Percentiles rank a stretch among this genome's conserved stretches.
Conservation (phyloP, 1,140 invertebrate genomes). For the Psilanteris sp. region DNA sequence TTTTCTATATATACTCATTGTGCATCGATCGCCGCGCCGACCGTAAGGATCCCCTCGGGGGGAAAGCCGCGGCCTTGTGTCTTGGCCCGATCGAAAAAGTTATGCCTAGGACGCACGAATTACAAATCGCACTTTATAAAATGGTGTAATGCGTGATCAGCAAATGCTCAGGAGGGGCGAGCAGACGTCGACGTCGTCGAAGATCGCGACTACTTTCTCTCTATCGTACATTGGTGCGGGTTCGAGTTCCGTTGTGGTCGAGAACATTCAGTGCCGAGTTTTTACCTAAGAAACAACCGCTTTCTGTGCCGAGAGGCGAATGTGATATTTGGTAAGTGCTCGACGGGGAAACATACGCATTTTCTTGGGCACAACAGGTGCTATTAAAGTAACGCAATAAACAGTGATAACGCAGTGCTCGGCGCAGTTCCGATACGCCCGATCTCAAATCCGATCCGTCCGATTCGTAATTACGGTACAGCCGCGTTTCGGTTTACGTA, state of each 20-base stretch:
- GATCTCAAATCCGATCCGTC: too few species aligned
- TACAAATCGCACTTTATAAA: slow-evolving; percentile 54
- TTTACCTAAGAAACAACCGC: slow-evolving; percentile 73
- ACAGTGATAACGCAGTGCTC: slow-evolving; percentile 15
- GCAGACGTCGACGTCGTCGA: slow-evolving; percentile 42
- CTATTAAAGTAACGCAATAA: slow-evolving; percentile 15
- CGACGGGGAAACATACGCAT: background rate
- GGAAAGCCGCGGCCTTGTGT: slow-evolving; percentile 59
- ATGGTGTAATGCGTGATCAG: slow-evolving; percentile 64
- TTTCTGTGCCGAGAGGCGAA: slow-evolving; percentile 41
- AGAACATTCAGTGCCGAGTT: slow-evolving; percentile 73
- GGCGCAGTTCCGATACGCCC: slow-evolving; percentile 18
- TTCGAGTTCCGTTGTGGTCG: slow-evolving; percentile 53
- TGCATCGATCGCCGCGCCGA: slow-evolving; percentile 25
- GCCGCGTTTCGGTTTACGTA: too few species aligned
- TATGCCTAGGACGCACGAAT: slow-evolving; percentile 40
- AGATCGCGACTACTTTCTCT: slow-evolving; percentile 72
- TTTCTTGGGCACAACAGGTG: slow-evolving; percentile 5
- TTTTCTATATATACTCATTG: slow-evolving; percentile 9
- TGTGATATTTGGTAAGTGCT: slow-evolving; percentile 50
- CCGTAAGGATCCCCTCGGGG: slow-evolving; percentile 7
- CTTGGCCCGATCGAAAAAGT: slow-evolving; percentile 37
- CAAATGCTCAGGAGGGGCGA: slow-evolving; percentile 60
- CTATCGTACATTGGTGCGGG: slow-evolving; percentile 55
- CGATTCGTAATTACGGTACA: too few species aligned